Evolutionary conservation across 1,140 invertebrate species (phyloP).

Genomic region (Aphis gossypii): DNA sequence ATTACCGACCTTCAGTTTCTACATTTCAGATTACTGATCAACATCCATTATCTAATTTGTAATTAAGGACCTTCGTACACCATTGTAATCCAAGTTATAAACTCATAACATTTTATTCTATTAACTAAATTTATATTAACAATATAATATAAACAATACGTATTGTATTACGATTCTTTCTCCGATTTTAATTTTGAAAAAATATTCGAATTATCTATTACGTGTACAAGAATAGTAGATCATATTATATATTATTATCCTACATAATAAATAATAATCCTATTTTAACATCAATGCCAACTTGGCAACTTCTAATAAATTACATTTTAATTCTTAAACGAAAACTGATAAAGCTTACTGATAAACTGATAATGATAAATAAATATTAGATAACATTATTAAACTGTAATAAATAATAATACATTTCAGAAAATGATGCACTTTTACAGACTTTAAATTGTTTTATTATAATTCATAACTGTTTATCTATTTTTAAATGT

Average conservation of each 20-base stretch:
- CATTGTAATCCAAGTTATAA: not conserved
- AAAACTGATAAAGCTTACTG: not conserved
- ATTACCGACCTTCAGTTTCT: not conserved
- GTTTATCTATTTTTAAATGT: not conserved
- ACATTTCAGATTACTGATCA: not conserved
- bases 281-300: not conserved
- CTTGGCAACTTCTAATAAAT: not conserved
- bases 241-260: too few species aligned
- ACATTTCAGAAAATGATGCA: not conserved
- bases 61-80: not conserved
- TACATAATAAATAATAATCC: too few species aligned
- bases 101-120: not conserved
- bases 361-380: conserved; percentile 10
- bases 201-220: not conserved
- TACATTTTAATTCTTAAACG: not conserved
- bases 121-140: not conserved
- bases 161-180: too few species aligned
- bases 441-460: not conserved
- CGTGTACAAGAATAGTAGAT: too few species aligned
- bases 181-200: not conserved
- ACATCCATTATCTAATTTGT: not conserved
- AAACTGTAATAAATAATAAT: not conserved
- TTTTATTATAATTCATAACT: not conserved
- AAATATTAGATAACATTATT: conserved; percentile 25
- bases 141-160: not conserved